Conservation (phyloP, 2,888 invertebrate species). For the Drosophila meridiana region DNA sequence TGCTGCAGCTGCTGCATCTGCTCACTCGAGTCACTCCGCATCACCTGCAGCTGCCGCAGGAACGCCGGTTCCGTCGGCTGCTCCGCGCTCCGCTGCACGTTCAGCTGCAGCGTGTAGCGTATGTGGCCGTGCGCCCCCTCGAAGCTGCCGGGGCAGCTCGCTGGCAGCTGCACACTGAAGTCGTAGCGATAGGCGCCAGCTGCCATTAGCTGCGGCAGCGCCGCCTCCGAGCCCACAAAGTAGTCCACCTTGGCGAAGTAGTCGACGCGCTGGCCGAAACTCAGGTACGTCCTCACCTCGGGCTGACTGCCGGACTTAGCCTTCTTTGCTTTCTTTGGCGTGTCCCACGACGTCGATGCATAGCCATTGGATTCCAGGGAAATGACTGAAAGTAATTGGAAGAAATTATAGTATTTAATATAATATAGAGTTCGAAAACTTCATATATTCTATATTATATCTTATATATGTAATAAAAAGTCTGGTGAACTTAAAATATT, state of each 20-base stretch:
- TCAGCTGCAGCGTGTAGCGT: slow-evolving; percentile 72
- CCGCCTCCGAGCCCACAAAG: slow-evolving; percentile 79
- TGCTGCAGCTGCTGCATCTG: slow-evolving; percentile 9
- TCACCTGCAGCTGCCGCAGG: slow-evolving; percentile 41
- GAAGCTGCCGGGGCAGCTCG: slow-evolving; percentile 72
- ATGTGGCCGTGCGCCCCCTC: slow-evolving; percentile 75
- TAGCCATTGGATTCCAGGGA: slow-evolving; percentile 76
- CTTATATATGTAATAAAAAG: too few relatives aligned
- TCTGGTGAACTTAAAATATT: too few relatives aligned
- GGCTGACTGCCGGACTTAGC: slow-evolving; percentile 35
- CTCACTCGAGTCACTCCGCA: slow-evolving; percentile 21
- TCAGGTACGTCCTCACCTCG: slow-evolving; percentile 19
- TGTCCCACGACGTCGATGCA: slow-evolving; percentile 77
- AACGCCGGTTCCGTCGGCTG: slow-evolving; percentile 28
- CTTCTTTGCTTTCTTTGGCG: slow-evolving; percentile 41
- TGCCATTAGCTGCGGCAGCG: slow-evolving; percentile 66
- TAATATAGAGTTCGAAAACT: background rate
- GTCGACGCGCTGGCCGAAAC: slow-evolving; percentile 73
- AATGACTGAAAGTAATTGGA: slow-evolving; percentile 55
- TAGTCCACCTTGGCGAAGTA: slow-evolving; percentile 79
- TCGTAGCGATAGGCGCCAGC: slow-evolving; percentile 73
- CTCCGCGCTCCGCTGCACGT: slow-evolving; percentile 56
- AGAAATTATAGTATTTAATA: background rate
- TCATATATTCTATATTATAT: too few relatives aligned
- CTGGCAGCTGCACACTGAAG: slow-evolving; percentile 76